Base-by-base conservation (phyloP, 2,113 vertebrate species). In the Eolophus roseicapilla region DNA sequence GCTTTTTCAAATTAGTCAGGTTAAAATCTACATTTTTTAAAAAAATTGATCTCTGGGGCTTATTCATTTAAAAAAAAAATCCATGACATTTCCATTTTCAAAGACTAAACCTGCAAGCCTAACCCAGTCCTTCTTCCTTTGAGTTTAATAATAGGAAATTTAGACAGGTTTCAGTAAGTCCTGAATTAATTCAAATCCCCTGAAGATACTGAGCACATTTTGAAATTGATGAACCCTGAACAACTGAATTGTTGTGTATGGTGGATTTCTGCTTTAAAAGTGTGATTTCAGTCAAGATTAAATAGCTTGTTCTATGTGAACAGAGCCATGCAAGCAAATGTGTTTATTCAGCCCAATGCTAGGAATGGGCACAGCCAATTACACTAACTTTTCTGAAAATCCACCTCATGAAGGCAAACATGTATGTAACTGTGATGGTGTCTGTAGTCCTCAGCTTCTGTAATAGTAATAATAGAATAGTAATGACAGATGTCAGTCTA, bases 31-130 rank as follows among this genome's bases (percentile, higher is more conserved):
- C 28, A 1, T 29, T 41, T 55, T 77, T 55, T 59, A 31, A 29
- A 8, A 6, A 11, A 50, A 86, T 92, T 94, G 65, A 18, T 90
- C 86, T 88, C 83, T 63, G 23, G 17, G 62, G 86, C 49, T 93
- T 94, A 68, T 25, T 93, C 3, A 71, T 95, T 88, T 73, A 71
- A 88, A 90, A 88, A 88, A 90, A 68, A 57, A 95, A 90, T 86
- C 60, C 73, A 59, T 41, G 77, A 68, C 64, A 55, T 93, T 88
- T 90, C 74, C 6, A 18, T 92, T 95, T 95, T 86, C 60, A 82
- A 91, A 92, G 91, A 55, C 41, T 53, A 74, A 85, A 80, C 44
- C 53, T 81, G 63, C 53, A 81, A 86, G 77, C 15, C 67, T 87
- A 90, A 50, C 43, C 55, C 76, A 52, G 55, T 60, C 28, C 21